Conservation (phyloP, 2,888 invertebrate genomes). For the Tridacna gigas region DNA sequence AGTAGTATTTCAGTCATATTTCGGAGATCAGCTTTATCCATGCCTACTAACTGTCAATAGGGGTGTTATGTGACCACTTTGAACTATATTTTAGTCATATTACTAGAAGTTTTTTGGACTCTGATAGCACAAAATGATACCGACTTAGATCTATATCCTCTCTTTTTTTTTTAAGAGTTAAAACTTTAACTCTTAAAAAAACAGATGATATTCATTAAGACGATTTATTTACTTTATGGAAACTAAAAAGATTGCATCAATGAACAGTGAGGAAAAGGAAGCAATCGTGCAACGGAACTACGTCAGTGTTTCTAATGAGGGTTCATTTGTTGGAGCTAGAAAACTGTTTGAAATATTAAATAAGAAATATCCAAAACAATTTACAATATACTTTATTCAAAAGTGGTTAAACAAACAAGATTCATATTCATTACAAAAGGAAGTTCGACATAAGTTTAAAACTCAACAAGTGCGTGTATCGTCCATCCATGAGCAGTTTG, state of each 20-base stretch:
- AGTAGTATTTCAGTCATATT: too few species aligned
- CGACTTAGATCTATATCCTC: too few species aligned
- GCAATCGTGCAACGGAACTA: conserved; percentile 28
- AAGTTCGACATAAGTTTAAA: conserved; percentile 35
- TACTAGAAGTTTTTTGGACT: background rate
- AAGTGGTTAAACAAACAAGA: conserved; percentile 45
- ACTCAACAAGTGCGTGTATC: conserved; percentile 35
- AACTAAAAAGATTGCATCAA: background rate
- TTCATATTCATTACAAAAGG: conserved; percentile 41
- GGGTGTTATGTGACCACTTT: background rate
- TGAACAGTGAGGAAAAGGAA: conserved; percentile 27
- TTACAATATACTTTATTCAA: conserved; percentile 31
- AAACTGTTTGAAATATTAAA: conserved; percentile 36
- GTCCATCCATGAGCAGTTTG: conserved; percentile 40
- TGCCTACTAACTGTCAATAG: too few species aligned
- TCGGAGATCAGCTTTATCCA: background rate
- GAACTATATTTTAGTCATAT: background rate
- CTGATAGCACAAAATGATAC: too few species aligned
- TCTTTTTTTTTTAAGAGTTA: too few species aligned
- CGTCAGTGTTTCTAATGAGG: conserved; percentile 30
- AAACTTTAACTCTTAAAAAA: too few species aligned
- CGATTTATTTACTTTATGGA: conserved; percentile 9
- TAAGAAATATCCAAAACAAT: conserved; percentile 38
- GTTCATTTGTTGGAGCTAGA: conserved; percentile 33
- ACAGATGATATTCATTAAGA: too few species aligned